Evolutionary conservation across 1,140 invertebrate genomes (phyloP).

Genomic region (Tetramorium alpestre): DNA sequence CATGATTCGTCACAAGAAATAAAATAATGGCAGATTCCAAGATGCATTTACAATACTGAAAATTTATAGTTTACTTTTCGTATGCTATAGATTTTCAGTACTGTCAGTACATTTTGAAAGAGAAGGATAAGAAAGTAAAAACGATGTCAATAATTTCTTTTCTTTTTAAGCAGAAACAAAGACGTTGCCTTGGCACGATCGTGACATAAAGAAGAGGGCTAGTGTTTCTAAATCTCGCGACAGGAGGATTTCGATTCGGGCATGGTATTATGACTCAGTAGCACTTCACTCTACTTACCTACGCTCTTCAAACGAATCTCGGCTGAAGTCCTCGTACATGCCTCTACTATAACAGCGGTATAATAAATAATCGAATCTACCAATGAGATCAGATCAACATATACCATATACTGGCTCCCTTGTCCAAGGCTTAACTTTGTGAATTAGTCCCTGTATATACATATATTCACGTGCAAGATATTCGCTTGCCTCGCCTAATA

Average conservation of each 20-base stretch:
- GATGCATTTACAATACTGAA: neutral
- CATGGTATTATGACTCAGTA: constrained; percentile 67
- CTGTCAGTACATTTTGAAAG: neutral
- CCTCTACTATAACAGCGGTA: constrained; percentile 86
- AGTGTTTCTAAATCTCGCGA: constrained; percentile 20
- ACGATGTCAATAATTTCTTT: neutral
- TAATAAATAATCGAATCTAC: constrained; percentile 84
- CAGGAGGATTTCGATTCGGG: constrained; percentile 73
- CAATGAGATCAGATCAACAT: constrained; percentile 70
- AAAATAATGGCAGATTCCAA: neutral
- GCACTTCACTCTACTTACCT: constrained; percentile 87
- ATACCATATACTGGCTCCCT: constrained; percentile 77
- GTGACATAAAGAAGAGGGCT: constrained; percentile 64
- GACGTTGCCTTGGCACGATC: constrained; percentile 19
- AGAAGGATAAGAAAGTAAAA: neutral
- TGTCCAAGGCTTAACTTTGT: constrained; percentile 84
- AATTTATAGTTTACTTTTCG: neutral
- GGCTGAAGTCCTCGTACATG: constrained; percentile 94
- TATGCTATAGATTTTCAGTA: neutral
- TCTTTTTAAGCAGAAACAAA: neutral
- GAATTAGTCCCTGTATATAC: constrained; percentile 78
- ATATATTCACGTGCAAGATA: constrained; percentile 61
- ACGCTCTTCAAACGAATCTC: constrained; percentile 93
- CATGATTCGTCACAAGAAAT: neutral
- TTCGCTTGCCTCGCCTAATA: constrained; percentile 72